phyloP scores from a whole-genome alignment of 2,113 vertebrate species.

The Ailuropoda melanoleuca region DNA sequence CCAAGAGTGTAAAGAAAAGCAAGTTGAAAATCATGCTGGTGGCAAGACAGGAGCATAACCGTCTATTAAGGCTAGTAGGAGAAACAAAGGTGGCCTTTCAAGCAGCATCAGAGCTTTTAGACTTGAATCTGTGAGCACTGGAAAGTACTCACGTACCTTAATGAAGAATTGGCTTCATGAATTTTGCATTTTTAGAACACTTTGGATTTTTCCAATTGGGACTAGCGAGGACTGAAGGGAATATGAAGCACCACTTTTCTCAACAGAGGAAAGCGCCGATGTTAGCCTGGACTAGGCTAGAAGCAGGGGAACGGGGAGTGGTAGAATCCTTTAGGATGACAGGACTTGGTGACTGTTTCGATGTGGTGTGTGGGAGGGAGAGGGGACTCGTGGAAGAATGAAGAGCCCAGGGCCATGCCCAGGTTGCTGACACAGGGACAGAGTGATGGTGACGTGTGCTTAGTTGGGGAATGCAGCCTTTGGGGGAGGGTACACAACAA shows the following conservation, averaged over 20 bases:
- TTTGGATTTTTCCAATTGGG: background rate
- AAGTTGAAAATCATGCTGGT: background rate
- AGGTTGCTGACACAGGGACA: background rate
- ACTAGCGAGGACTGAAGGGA: background rate
- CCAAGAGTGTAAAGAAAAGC: background rate
- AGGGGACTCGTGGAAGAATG: background rate
- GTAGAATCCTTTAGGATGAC: background rate
- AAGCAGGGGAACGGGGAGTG: background rate
- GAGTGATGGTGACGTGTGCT: fast-evolving
- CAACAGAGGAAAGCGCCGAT: background rate
- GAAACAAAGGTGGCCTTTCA: background rate
- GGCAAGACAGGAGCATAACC: background rate
- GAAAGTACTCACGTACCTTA: background rate
- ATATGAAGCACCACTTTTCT: background rate
- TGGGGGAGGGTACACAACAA: fast-evolving
- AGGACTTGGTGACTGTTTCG: background rate
- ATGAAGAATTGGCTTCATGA: background rate
- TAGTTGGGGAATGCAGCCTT: background rate
- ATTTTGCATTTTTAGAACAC: background rate
- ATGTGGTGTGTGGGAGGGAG: background rate
- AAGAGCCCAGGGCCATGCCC: background rate
- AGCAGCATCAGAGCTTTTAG: background rate
- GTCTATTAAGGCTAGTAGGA: background rate
- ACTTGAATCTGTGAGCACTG: background rate
- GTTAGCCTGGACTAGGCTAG: background rate